Evolutionary conservation across 2,113 vertebrate genomes (phyloP).

Genomic region (Alces alces): DNA sequence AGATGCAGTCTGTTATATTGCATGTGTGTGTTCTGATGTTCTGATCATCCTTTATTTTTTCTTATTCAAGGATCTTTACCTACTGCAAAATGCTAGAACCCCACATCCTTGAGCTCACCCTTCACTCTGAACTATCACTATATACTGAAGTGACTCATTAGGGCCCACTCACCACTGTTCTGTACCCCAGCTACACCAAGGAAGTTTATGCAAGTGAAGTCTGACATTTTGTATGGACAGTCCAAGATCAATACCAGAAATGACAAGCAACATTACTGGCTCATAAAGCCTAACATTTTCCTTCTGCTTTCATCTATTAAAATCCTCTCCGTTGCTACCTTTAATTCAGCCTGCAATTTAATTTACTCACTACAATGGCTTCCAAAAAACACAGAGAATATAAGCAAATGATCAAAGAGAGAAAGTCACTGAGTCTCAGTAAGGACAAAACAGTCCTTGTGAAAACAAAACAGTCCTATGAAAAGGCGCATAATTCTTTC

Average conservation of each 20-base stretch:
- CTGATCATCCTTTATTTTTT: background rate
- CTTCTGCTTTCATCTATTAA: background rate
- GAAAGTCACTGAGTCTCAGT: background rate
- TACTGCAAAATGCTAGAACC: background rate
- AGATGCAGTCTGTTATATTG: background rate
- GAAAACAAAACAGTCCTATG: background rate
- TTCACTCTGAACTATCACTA: background rate
- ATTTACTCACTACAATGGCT: background rate
- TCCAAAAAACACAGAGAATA: background rate
- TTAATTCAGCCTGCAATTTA: background rate
- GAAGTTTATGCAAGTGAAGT: background rate
- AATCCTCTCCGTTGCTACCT: background rate
- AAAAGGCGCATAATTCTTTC: background rate
- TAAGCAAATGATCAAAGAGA: slow-evolving; percentile 12
- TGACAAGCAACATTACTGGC: background rate
- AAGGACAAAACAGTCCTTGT: background rate
- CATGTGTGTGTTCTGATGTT: background rate
- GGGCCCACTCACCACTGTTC: background rate
- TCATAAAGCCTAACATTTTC: background rate
- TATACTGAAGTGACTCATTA: background rate
- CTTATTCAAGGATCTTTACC: slow-evolving; percentile 2
- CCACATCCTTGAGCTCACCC: background rate
- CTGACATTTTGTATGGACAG: background rate
- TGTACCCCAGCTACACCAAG: background rate
- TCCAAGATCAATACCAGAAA: background rate